Evolutionary conservation across 2,113 vertebrate species (phyloP).

Genomic region (Sula dactylatra): DNA sequence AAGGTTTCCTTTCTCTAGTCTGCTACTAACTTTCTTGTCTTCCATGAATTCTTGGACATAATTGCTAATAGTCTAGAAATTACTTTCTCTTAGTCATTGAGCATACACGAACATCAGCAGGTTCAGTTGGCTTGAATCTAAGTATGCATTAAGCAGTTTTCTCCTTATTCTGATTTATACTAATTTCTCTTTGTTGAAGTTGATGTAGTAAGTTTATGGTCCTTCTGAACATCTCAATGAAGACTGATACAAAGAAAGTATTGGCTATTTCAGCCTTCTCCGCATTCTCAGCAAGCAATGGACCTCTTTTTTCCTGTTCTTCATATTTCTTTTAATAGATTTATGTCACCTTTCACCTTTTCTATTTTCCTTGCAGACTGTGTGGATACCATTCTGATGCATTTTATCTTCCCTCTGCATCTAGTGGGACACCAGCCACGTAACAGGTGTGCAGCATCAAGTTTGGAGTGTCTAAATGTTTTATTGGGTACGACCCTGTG

Average conservation of each 20-base stretch:
- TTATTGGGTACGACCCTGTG: neutral
- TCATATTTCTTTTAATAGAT: neutral
- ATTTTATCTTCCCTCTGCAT: neutral
- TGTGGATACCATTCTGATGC: neutral
- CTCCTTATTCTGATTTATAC: neutral
- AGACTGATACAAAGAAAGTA: neutral
- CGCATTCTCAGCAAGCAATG: neutral
- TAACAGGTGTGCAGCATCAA: neutral
- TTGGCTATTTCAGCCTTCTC: neutral
- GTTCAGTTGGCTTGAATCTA: neutral
- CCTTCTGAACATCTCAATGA: neutral
- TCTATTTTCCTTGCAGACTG: neutral
- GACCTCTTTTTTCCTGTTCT: neutral
- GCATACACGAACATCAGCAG: neutral
- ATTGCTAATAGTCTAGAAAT: neutral
- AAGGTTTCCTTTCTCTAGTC: neutral
- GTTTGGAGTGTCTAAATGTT: neutral
- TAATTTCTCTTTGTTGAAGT: neutral
- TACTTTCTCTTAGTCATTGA: neutral
- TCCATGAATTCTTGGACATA: neutral
- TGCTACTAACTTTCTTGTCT: neutral
- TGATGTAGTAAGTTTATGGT: neutral
- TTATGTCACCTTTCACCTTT: neutral
- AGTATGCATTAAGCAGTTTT: neutral
- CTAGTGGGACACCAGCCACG: neutral